Percentiles rank a stretch among this genome's conserved stretches.
phyloP scores from a whole-genome alignment of 2,113 vertebrate genomes.

The Eleginops maclovinus region DNA sequence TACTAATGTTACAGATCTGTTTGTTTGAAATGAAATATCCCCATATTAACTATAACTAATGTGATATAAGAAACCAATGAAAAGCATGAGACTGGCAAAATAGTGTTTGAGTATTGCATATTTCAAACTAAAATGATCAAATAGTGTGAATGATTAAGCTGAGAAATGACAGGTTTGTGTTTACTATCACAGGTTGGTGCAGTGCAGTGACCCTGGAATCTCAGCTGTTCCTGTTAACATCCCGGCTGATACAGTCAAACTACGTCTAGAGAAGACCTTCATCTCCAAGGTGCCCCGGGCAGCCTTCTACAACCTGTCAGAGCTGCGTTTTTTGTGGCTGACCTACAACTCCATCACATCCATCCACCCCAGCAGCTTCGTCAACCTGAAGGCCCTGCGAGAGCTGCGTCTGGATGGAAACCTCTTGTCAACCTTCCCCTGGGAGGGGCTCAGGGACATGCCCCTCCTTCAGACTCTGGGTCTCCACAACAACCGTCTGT shows the following conservation, averaged over 20 bases:
- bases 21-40: neutral
- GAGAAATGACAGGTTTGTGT: constrained; percentile 8
- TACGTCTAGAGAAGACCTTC: constrained; percentile 91
- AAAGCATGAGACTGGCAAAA: neutral
- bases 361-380: constrained; percentile 90
- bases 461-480: constrained; percentile 89
- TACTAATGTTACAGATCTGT: neutral
- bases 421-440: constrained; percentile 89
- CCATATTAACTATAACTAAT: neutral
- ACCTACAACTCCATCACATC: constrained; percentile 88
- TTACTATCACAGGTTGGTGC: constrained; percentile 82
- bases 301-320: constrained; percentile 91
- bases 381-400: constrained; percentile 89
- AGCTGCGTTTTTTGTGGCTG: constrained; percentile 91
- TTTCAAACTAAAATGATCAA: neutral
- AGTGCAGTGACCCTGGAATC: constrained; percentile 91
- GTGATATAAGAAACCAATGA: neutral
- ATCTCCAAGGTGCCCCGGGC: constrained; percentile 87
- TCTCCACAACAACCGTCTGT: constrained; percentile 91
- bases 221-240: constrained; percentile 87
- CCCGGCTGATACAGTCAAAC: constrained; percentile 89
- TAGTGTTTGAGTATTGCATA: neutral
- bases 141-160: neutral
- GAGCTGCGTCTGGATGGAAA: constrained; percentile 94
- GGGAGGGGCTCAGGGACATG: constrained; percentile 91